Evolutionary conservation across 1,140 invertebrate species (phyloP).

Genomic region (Augochlora pura): DNA sequence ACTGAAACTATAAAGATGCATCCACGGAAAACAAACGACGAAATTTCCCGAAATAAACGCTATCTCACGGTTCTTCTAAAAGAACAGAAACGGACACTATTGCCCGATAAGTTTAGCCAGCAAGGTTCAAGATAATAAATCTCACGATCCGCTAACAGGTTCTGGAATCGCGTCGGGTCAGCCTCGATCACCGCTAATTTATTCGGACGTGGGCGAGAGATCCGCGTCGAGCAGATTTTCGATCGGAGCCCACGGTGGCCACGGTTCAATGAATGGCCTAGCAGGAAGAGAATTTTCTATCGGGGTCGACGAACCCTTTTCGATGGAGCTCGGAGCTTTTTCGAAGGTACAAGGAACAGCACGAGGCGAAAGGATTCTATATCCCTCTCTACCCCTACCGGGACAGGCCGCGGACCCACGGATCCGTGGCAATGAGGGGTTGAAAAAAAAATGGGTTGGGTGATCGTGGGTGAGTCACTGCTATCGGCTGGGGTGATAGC

Average conservation of each 20-base stretch:
- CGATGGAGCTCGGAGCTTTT: too few relatives aligned
- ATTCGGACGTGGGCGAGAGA: neutral
- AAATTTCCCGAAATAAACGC: too few relatives aligned
- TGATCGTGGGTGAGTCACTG: slow-evolving; percentile 75
- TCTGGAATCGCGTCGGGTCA: too few relatives aligned
- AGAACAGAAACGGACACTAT: too few relatives aligned
- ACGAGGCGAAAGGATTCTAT: slow-evolving; percentile 15
- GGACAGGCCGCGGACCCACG: slow-evolving; percentile 59
- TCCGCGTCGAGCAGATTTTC: neutral
- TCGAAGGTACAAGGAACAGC: neutral
- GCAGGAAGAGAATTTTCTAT: slow-evolving; percentile 4
- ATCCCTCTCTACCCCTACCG: slow-evolving; percentile 13
- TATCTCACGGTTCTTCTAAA: too few relatives aligned
- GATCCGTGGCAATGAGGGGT: slow-evolving; percentile 69
- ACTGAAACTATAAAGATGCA: too few relatives aligned
- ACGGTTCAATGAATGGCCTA: neutral
- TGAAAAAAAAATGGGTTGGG: slow-evolving; percentile 70
- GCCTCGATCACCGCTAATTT: too few relatives aligned
- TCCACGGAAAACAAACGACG: too few relatives aligned
- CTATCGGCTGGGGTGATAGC: slow-evolving; percentile 69
- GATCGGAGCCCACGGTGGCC: neutral
- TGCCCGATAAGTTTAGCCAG: too few relatives aligned
- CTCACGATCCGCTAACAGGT: too few relatives aligned
- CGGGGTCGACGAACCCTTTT: slow-evolving; percentile 5
- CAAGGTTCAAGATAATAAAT: too few relatives aligned